Percentiles rank a stretch among this genome's conserved stretches.
These are phyloP conservation scores for Petrocephalus microphthalmus DNA, from an alignment of 2,113 vertebrate species.

Conservation along the genomic window DNA sequence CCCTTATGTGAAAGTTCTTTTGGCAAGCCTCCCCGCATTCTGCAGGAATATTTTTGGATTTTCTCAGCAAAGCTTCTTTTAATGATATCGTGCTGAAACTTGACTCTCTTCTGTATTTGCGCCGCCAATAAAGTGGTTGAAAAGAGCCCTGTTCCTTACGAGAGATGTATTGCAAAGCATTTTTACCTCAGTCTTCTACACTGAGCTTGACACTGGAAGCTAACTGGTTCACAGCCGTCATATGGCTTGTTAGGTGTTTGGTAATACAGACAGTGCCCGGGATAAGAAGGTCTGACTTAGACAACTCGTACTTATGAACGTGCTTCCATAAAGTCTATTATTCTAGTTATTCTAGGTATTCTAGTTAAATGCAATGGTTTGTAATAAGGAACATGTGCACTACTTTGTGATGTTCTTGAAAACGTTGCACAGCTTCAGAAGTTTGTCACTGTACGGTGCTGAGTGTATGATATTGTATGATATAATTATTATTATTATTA, in stretches of 20 bases:
- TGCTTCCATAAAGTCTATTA: no score
- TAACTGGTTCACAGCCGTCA: neutral
- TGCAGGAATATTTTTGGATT: neutral
- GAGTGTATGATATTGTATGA: no score
- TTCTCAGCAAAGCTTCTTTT: neutral
- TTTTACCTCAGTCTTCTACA: neutral
- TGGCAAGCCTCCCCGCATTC: neutral
- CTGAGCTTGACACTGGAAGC: neutral
- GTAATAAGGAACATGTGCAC: fast-evolving
- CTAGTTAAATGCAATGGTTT: neutral
- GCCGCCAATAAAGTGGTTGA: neutral
- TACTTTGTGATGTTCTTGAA: neutral
- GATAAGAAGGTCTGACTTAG: no score
- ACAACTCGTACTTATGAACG: no score
- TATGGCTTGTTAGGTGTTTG: no score
- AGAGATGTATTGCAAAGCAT: neutral
- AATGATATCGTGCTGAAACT: neutral
- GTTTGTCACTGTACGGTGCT: no score
- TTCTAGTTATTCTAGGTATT: no score
- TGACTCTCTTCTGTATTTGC: neutral
- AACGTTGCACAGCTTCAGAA: no score
- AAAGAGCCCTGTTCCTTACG: neutral
- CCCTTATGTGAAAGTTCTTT: neutral
- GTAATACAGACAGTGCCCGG: neutral
- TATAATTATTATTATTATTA: no score